phyloP scores from a whole-genome alignment of 2,888 invertebrate genomes.

The Catocala sponsa region DNA sequence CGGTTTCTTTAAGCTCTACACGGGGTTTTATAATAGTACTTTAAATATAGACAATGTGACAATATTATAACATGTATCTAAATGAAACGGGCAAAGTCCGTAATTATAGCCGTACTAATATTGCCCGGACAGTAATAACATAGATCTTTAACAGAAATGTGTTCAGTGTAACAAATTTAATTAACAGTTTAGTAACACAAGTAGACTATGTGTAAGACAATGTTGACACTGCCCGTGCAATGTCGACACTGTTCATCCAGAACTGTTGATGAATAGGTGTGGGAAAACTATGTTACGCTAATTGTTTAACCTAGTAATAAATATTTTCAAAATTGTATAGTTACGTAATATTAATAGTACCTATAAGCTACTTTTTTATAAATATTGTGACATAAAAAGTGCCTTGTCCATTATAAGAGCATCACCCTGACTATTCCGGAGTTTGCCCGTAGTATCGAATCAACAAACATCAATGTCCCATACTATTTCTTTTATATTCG shows the following conservation, averaged over 20 bases:
- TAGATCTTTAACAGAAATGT: too few species aligned
- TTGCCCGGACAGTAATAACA: constrained; percentile 11
- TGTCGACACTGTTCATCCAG: constrained; percentile 17
- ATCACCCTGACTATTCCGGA: constrained; percentile 49
- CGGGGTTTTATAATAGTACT: constrained; percentile 61
- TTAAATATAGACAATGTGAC: constrained; percentile 59
- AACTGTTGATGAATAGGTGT: constrained; percentile 13
- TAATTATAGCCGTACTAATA: constrained; percentile 27
- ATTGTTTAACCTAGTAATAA: constrained; percentile 43
- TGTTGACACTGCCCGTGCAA: constrained; percentile 20
- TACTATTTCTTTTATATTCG: constrained; percentile 1
- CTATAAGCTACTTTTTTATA: constrained; percentile 36
- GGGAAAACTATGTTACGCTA: constrained; percentile 26
- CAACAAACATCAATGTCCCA: constrained; percentile 8
- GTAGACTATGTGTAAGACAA: constrained; percentile 6
- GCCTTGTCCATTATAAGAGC: constrained; percentile 40
- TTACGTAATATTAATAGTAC: constrained; percentile 34
- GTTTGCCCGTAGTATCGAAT: constrained; percentile 38
- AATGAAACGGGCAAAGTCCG: constrained; percentile 33
- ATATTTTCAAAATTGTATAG: constrained; percentile 45
- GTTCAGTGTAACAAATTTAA: background rate
- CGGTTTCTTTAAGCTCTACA: constrained; percentile 71
- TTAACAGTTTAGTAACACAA: background rate
- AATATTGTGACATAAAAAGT: constrained; percentile 50
- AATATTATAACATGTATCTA: constrained; percentile 7